A percentile compares a stretch with the other conserved stretches of the same genome.
Evolutionary conservation across 64 coral and sea anemone species (phyloP).

Genomic region (Anthopleura sola): DNA sequence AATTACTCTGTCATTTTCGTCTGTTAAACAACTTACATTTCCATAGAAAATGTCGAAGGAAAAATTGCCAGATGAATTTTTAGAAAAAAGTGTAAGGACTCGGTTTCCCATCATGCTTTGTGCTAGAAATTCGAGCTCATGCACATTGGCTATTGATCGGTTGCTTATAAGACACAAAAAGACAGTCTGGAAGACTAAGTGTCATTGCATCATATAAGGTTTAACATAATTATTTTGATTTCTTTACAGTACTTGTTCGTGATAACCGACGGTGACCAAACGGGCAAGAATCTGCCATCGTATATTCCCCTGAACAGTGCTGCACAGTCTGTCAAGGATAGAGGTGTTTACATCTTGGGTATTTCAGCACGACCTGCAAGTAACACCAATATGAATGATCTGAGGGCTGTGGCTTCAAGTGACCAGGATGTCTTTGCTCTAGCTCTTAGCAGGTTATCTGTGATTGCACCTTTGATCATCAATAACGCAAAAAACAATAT

Average conservation of each 20-base stretch:
- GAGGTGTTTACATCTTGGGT: slow-evolving; percentile 36
- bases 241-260: slow-evolving; percentile 43
- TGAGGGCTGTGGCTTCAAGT: slow-evolving; percentile 36
- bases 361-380: slow-evolving; percentile 21
- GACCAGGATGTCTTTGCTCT: slow-evolving; percentile 36
- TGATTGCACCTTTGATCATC: background rate
- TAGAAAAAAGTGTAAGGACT: too few relatives aligned
- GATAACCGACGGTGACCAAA: slow-evolving; percentile 53
- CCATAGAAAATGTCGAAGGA: too few relatives aligned
- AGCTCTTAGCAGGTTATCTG: background rate
- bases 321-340: slow-evolving; percentile 39
- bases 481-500: slow-evolving; percentile 1
- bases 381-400: slow-evolving; percentile 43
- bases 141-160: too few relatives aligned
- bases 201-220: too few relatives aligned
- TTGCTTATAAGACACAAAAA: too few relatives aligned
- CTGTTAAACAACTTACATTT: too few relatives aligned
- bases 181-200: too few relatives aligned
- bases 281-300: slow-evolving; percentile 28
- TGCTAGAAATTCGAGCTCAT: too few relatives aligned
- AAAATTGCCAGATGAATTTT: too few relatives aligned
- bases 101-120: too few relatives aligned
- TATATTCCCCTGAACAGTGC: slow-evolving; percentile 9
- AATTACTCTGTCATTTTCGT: too few relatives aligned
- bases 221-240: background rate